Evolutionary conservation across 1,140 invertebrate genomes (phyloP).

Genomic region (Globodera rostochiensis): DNA sequence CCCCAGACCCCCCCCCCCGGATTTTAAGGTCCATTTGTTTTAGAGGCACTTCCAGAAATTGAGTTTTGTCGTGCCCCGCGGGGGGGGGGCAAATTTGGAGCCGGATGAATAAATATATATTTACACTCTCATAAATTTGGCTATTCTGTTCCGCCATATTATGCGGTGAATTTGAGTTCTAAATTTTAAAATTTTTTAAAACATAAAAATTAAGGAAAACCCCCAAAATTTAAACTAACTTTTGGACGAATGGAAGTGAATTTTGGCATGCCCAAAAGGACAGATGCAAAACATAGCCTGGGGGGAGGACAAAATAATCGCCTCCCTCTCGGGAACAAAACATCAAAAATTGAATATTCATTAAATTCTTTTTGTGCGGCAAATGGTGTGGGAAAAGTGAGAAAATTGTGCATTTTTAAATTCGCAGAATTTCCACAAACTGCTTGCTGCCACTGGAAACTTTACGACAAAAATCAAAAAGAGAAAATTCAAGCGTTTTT

Average conservation of each 20-base stretch:
- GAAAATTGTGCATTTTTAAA: no score
- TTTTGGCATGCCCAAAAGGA: no score
- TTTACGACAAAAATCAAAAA: no score
- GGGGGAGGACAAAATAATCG: background rate
- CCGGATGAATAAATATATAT: background rate
- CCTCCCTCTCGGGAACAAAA: background rate
- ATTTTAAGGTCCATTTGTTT: conserved; percentile 26
- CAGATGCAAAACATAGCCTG: background rate
- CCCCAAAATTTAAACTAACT: background rate
- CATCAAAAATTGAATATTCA: conserved; percentile 1
- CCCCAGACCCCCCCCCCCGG: background rate
- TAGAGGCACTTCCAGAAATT: conserved; percentile 12
- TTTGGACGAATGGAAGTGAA: background rate
- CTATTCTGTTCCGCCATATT: no score
- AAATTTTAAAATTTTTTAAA: no score
- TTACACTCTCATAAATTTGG: background rate
- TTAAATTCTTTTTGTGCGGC: background rate
- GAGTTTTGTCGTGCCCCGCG: conserved; percentile 5
- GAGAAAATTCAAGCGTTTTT: no score
- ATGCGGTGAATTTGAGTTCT: no score
- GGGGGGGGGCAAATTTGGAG: background rate
- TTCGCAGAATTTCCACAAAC: background rate
- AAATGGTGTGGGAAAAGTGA: background rate
- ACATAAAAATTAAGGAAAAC: no score
- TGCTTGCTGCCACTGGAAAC: no score